Evolutionary conservation across 2,797 vertebrate genomes (phyloP).

Genomic region (Discoglossus pictus): DNA sequence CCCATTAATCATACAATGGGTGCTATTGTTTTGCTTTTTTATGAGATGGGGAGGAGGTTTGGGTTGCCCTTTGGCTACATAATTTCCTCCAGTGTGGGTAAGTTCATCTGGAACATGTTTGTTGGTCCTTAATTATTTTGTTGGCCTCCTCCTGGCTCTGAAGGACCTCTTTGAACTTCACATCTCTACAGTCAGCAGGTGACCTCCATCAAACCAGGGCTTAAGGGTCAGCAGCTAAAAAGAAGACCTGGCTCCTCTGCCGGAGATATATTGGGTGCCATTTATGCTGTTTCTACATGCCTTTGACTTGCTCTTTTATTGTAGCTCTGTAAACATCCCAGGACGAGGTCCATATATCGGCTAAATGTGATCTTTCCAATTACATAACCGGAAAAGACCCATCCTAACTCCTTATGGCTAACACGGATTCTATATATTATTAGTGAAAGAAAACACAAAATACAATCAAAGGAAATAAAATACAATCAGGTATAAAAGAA

Average conservation of each 20-base stretch:
- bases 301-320: neutral
- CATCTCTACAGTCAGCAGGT: neutral
- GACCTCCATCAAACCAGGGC: neutral
- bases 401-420: too few species aligned
- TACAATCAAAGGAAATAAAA: too few species aligned
- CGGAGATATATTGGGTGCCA: constrained; percentile 6
- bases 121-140: constrained; percentile 2
- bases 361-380: too few species aligned
- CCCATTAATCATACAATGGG: constrained; percentile 8
- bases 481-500: too few species aligned
- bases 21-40: constrained; percentile 3
- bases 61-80: constrained; percentile 8
- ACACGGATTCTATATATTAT: too few species aligned
- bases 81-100: constrained; percentile 9
- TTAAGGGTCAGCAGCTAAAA: constrained; percentile 2
- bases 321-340: neutral
- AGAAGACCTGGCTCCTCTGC: neutral
- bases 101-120: constrained; percentile 13
- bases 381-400: too few species aligned
- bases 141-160: neutral
- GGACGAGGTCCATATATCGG: too few species aligned
- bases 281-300: neutral
- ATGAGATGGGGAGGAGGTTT: constrained; percentile 10
- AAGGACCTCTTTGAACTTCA: constrained; percentile 5
- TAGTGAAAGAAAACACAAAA: too few species aligned